Percentiles rank a stretch among this genome's conserved stretches.
These are phyloP conservation scores for Palythoa grandis DNA, from an alignment of 92 coral and sea anemone species.

Conservation along the genomic window DNA sequence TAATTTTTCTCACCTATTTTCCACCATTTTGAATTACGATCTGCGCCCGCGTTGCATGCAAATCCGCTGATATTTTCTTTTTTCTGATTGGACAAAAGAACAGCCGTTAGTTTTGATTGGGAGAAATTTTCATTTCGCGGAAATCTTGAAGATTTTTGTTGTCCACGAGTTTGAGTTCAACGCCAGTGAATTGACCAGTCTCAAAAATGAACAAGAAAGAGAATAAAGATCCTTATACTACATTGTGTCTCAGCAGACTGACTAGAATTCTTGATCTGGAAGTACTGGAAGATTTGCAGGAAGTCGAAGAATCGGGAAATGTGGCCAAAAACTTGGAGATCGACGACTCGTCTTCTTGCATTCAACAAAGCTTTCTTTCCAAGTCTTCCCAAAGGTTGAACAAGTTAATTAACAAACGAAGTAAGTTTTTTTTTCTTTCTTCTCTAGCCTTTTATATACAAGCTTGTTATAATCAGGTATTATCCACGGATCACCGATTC, in stretches of 20 bases:
- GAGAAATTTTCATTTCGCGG: constrained; percentile 62
- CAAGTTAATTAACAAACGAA: constrained; percentile 77
- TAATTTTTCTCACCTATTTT: background rate
- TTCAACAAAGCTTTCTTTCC: constrained; percentile 76
- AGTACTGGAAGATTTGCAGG: constrained; percentile 85
- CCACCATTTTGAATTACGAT: background rate
- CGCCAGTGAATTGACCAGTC: background rate
- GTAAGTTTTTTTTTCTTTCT: constrained; percentile 47
- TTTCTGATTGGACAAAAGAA: constrained; percentile 63
- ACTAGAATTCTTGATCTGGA: constrained; percentile 84
- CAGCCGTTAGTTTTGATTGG: constrained; percentile 78
- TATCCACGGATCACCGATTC: too few relatives aligned
- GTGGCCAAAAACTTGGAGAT: constrained; percentile 83
- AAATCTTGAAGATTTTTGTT: constrained; percentile 32
- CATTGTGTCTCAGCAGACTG: constrained; percentile 82
- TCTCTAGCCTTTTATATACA: background rate
- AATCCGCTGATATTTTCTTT: constrained; percentile 62
- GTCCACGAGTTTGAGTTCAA: background rate
- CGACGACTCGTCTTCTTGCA: constrained; percentile 56
- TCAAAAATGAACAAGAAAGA: constrained; percentile 84
- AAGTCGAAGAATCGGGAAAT: constrained; percentile 78
- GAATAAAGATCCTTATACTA: constrained; percentile 79
- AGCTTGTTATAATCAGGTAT: background rate
- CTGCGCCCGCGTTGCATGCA: constrained; percentile 50
- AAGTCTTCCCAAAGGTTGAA: constrained; percentile 83